Base-by-base conservation (phyloP, 2,888 invertebrate genomes). In the Barypeithes pellucidus region DNA sequence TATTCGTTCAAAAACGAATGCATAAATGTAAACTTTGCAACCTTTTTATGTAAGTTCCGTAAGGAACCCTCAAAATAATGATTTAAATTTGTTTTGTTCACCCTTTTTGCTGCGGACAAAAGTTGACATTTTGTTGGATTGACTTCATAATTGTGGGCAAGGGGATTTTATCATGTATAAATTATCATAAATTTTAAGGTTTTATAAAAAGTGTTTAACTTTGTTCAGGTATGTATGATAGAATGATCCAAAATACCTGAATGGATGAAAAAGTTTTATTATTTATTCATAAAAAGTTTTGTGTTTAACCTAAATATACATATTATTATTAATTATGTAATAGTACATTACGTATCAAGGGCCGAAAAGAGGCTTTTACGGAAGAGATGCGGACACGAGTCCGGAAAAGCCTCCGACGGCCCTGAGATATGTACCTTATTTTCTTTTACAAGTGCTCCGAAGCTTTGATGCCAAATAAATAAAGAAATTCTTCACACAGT, bases 161-260 rank as follows among this genome's bases (percentile, higher is more conserved):
- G 16, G 43, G 43, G 16, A 43, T 43, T 39, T 43, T 43, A 43
- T 43, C 14, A 43, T 43, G 43, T 43, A 16, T 43, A 43, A 43
- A 16, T 43, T 43, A 43, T 39, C 39, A 39, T 39, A 39, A 5
- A 39, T 39, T 39, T 39, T n/a, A 12, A n/a, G 39, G n/a, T 39
- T 39, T 39, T 3, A 39, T 39, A 39, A 39, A 33, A 39, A 39
- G 39, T 39, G n/a, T 39, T 12, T 39, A 39, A 39, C 39, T 39
- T 8, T n/a, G n/a, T 8, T 29, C 29, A 29, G 9, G 29, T 4
- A 5, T 39, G 39, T 39, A 39, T 36, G 5, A 39, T 39, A n/a
- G 39, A 12, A n/a, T 39, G n/a, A n/a, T 39, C n/a, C 39, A 39
- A 39, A 36, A 36, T 11, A 12, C 12, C 36, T 11, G 11, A 2